Evolutionary conservation across 2,113 vertebrate genomes (phyloP).

Genomic region (Grantiella picta): DNA sequence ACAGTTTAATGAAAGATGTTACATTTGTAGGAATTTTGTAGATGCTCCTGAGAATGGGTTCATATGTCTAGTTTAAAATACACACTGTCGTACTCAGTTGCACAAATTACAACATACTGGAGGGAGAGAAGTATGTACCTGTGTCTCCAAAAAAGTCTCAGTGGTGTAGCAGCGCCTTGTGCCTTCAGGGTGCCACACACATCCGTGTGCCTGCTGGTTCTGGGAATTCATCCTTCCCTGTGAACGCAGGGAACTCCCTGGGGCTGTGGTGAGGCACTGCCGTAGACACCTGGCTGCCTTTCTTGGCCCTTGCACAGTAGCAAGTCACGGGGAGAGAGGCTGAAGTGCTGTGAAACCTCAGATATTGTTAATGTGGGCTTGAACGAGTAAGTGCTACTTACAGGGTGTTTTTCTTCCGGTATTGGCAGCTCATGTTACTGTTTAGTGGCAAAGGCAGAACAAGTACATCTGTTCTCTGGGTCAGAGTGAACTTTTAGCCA

Average conservation of each 20-base stretch:
- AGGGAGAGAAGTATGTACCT: background rate
- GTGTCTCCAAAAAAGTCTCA: fast-evolving
- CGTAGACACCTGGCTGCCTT: background rate
- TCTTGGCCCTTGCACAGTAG: background rate
- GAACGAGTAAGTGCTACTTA: background rate
- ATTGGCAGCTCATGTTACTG: background rate
- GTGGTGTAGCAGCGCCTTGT: fast-evolving
- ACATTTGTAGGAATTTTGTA: background rate
- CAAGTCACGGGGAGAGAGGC: background rate
- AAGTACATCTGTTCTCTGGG: background rate
- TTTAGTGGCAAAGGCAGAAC: background rate
- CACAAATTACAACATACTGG: fast-evolving
- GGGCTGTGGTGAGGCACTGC: background rate
- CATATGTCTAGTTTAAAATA: background rate
- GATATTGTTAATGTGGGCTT: background rate
- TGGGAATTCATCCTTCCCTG: background rate
- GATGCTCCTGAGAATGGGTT: background rate
- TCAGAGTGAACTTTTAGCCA: background rate
- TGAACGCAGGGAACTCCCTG: background rate
- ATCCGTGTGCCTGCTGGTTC: fast-evolving
- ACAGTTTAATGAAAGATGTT: background rate
- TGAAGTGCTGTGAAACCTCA: background rate
- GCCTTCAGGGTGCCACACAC: background rate
- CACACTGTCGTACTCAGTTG: background rate
- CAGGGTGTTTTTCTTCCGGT: background rate